Conservation (phyloP, 2,888 invertebrate species). For the Oxyscelio sp. region DNA sequence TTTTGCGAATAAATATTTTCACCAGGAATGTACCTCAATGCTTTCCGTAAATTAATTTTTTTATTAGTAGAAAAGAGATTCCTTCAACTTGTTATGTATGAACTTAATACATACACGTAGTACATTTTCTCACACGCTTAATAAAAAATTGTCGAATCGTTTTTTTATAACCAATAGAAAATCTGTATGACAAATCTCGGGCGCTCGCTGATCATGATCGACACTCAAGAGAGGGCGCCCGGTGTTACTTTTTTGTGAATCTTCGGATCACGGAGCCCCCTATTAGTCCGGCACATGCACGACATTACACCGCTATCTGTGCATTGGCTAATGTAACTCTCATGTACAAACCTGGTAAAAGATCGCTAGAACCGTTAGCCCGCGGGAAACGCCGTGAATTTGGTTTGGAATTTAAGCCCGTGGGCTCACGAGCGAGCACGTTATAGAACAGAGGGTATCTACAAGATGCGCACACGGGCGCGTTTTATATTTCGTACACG, state of each 20-base stretch:
- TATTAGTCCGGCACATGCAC: constrained; percentile 60
- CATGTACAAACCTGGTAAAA: constrained; percentile 80
- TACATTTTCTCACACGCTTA: no score
- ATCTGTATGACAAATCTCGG: constrained; percentile 22
- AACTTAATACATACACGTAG: no score
- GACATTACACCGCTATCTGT: constrained; percentile 79
- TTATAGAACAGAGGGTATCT: constrained; percentile 33
- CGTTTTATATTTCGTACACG: constrained; percentile 52
- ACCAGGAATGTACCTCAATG: no score
- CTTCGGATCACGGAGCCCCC: constrained; percentile 47
- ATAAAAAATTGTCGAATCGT: no score
- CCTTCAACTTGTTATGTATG: no score
- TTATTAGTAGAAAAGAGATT: no score
- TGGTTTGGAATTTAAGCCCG: constrained; percentile 71
- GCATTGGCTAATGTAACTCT: constrained; percentile 83
- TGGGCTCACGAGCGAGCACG: constrained; percentile 61
- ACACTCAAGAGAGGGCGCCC: constrained; percentile 36
- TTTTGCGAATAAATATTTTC: no score
- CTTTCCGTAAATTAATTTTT: no score
- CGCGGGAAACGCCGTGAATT: constrained; percentile 63
- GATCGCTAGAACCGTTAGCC: constrained; percentile 76
- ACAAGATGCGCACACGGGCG: constrained; percentile 40
- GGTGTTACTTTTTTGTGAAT: constrained; percentile 61
- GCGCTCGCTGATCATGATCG: constrained; percentile 24
- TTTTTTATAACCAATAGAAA: no score